Conservation (phyloP, 2,113 vertebrate genomes). For the Spizaetus ornatus region DNA sequence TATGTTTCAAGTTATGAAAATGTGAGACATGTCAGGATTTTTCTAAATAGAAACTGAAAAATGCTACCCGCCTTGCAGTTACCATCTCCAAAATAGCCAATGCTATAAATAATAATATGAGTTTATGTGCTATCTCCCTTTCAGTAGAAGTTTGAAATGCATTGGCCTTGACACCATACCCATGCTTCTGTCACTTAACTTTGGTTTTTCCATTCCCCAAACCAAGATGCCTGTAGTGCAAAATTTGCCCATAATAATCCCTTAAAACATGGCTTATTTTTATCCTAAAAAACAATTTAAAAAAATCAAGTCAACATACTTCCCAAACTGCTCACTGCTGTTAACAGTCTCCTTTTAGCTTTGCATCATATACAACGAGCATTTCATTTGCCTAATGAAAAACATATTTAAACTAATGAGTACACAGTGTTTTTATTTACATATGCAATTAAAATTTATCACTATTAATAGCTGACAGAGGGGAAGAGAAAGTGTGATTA, state of each 20-base stretch:
- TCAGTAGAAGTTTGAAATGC: neutral
- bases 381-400: slow-evolving; percentile 76
- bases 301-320: neutral
- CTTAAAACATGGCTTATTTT: neutral
- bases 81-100: neutral
- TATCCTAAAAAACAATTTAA: neutral
- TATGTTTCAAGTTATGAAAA: neutral
- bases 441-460: slow-evolving; percentile 71
- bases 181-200: neutral
- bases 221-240: neutral
- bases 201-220: neutral
- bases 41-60: slow-evolving; percentile 1
- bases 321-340: neutral
- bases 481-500: slow-evolving; percentile 51
- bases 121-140: neutral
- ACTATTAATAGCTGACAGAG: slow-evolving; percentile 65
- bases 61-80: neutral
- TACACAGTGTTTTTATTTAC: slow-evolving; percentile 67
- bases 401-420: slow-evolving; percentile 73
- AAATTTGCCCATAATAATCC: neutral
- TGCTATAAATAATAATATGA: neutral
- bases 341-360: slow-evolving; percentile 57
- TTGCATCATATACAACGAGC: slow-evolving; percentile 41
- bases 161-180: neutral
- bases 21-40: neutral